These are phyloP conservation scores for Bombus superbus DNA, from an alignment of 1,140 invertebrate genomes.

Conservation along the genomic window DNA sequence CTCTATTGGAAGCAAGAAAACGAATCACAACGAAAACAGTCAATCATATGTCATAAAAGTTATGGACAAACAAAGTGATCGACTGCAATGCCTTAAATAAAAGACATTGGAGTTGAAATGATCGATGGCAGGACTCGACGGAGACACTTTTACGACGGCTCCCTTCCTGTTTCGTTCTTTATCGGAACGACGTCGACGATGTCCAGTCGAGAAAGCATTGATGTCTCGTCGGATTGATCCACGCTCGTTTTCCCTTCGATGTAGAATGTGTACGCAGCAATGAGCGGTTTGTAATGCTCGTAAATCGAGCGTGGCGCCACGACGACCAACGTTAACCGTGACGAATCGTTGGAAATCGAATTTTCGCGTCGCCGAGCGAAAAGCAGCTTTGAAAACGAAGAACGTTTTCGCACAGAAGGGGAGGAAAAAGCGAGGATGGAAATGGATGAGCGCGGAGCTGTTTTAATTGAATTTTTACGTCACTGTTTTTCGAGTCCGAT, in stretches of 20 bases:
- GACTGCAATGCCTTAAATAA: not conserved
- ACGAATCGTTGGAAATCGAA: slow-evolving; percentile 52
- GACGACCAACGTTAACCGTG: slow-evolving; percentile 47
- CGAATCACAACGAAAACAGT: not conserved
- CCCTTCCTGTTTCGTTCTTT: not conserved
- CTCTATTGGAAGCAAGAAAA: not conserved
- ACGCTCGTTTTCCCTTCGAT: slow-evolving; percentile 38
- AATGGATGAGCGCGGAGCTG: not conserved
- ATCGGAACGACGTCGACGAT: not conserved
- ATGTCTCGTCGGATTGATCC: slow-evolving; percentile 20
- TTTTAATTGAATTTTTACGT: slow-evolving; percentile 36
- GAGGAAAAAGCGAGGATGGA: not conserved
- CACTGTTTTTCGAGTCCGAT: slow-evolving; percentile 1
- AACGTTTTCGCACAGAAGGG: not conserved
- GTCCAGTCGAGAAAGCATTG: slow-evolving; percentile 13
- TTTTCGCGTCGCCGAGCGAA: slow-evolving; percentile 17
- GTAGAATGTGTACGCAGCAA: slow-evolving; percentile 29
- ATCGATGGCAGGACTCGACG: not conserved
- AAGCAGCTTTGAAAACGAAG: not conserved
- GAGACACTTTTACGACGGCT: not conserved
- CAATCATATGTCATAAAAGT: not conserved
- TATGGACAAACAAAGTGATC: not conserved
- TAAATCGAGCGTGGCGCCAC: slow-evolving; percentile 71
- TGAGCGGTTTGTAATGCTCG: slow-evolving; percentile 65
- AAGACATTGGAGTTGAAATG: not conserved